phyloP scores from a whole-genome alignment of 1,140 invertebrate species.

The Lasioglossum albipes region DNA sequence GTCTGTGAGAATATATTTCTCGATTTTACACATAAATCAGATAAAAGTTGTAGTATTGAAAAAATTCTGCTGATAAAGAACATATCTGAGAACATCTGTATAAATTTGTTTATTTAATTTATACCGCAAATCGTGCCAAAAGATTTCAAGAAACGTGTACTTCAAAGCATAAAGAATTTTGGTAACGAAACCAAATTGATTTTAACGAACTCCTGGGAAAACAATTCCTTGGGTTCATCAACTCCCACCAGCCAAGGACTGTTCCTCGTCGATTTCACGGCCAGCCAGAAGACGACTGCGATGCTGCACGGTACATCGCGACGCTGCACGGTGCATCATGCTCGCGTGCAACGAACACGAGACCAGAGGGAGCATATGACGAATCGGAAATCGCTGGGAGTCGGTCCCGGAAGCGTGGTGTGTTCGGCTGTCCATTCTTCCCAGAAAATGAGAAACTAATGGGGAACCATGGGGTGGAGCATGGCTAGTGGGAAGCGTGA shows the following conservation, averaged over 20 bases:
- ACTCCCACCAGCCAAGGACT: background rate
- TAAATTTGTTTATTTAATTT: no score
- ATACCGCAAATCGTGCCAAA: no score
- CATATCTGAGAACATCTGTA: no score
- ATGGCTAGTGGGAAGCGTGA: background rate
- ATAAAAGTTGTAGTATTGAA: no score
- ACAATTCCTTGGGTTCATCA: background rate
- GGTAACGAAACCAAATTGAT: no score
- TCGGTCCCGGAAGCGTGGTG: constrained; percentile 10
- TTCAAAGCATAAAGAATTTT: no score
- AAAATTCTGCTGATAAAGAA: no score
- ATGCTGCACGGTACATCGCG: no score
- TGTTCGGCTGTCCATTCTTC: constrained; percentile 42
- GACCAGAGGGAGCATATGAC: background rate
- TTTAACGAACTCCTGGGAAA: no score
- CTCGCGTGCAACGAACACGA: background rate
- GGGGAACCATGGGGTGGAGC: constrained; percentile 27
- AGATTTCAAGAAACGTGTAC: no score
- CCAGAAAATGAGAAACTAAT: constrained; percentile 60
- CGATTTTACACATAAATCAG: no score
- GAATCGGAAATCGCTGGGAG: constrained; percentile 33
- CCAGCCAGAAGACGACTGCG: background rate
- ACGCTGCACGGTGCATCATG: background rate
- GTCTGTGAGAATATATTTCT: no score
- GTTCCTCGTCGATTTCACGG: background rate